Percentiles rank a stretch among this genome's conserved stretches.
Conservation (phyloP, 2,888 invertebrate genomes). For the Cryptus armator region DNA sequence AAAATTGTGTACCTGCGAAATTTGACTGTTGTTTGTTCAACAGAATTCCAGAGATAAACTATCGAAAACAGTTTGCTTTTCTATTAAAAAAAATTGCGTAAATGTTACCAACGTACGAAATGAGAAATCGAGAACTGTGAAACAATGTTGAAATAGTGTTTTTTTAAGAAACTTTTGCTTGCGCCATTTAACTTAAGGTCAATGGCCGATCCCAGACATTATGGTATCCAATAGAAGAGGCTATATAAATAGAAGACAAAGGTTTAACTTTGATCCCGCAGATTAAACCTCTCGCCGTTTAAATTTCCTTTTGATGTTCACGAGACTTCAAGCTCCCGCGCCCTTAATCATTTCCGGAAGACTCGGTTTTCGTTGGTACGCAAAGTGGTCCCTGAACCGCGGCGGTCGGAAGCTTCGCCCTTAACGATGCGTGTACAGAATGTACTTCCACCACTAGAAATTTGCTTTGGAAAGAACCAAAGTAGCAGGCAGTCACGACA, state of each 20-base stretch:
- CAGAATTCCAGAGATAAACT: too few species aligned
- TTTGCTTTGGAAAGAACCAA: not conserved
- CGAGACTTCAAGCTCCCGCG: not conserved
- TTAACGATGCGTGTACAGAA: constrained; percentile 40
- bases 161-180: not conserved
- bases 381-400: constrained; percentile 30
- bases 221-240: not conserved
- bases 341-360: constrained; percentile 35
- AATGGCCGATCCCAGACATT: not conserved
- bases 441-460: constrained; percentile 11
- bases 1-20: too few species aligned
- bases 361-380: constrained; percentile 15
- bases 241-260: not conserved
- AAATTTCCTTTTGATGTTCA: not conserved
- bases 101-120: too few species aligned
- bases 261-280: not conserved
- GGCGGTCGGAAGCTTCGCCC: constrained; percentile 20
- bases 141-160: not conserved
- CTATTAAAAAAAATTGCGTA: too few species aligned
- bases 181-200: not conserved
- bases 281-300: constrained; percentile 8
- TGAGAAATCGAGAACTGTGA: too few species aligned
- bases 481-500: not conserved
- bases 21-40: too few species aligned
- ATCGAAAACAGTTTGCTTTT: too few species aligned